Base-by-base conservation (phyloP, 2,888 invertebrate genomes). In the Caenorhabditis auriculariae region DNA sequence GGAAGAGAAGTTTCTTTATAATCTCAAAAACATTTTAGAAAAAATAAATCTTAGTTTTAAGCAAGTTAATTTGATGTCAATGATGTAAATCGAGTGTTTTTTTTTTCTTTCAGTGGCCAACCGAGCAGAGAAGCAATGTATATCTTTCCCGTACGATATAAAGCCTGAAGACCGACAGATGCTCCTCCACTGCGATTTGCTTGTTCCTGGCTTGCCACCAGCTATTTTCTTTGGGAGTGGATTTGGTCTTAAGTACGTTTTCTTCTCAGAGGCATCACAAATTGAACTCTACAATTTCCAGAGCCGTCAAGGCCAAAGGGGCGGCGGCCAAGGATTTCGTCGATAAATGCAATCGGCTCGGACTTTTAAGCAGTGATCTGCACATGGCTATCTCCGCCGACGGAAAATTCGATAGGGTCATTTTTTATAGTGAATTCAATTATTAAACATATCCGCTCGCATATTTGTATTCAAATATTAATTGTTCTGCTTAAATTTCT, bases 171-270 rank as follows among this genome's bases (percentile, higher is more conserved):
- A 61, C 24, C 43, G 53, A 6, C 48, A 57, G 32, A 26, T 51
- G 28, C 49, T 65, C 47, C 46, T 60, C 17, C 67, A 70, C 37
- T 70, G 70, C 43, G 66, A 64, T 32, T 50, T 56, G 0, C 65
- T 57, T 9, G 54, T 70, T 26, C 21, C 39, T 4, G 66, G 66
- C 0, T 47, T 67, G 1, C 67, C 67, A 5, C 37, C 55, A 0
- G 48, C 59, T 17, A 60, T 70, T 21, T 70, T 70, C 50, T 63
- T 54, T 27, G 70, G 70, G 26, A 67, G 65, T 46, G 67, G 70
- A 26, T 70, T 63, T 43, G 67, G 70, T 21, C 24, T 51, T 19
- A 42, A 57, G 53, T 57, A 28, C 9, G 54, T 51, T 23, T 42
- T 32, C 41, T 27, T 12, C 23, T 42, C 42, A n/a, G n/a, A n/a